Base-by-base conservation (phyloP, 92 coral and sea anemone species). In the Paramuricea clavata region DNA sequence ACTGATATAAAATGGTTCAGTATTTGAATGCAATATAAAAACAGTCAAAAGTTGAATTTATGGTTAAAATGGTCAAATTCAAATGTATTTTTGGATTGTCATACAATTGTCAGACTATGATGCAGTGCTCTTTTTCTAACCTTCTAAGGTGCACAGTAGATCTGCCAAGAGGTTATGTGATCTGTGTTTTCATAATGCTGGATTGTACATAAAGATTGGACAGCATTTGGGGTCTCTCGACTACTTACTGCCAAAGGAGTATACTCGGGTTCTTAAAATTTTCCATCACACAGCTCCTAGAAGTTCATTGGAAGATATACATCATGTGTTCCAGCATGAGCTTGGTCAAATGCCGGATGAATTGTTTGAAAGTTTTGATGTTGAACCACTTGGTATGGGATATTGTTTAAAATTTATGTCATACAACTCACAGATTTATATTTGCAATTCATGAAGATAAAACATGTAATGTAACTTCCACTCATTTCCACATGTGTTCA, bases 121-220 rank as follows among this genome's bases (percentile, higher is more conserved):
- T n/a, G n/a, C n/a, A n/a, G n/a, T n/a, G n/a, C n/a, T n/a, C n/a
- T n/a, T n/a, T n/a, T n/a, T n/a, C n/a, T n/a, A n/a, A n/a, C n/a
- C n/a, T n/a, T n/a, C n/a, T n/a, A n/a, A 97, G 99, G 97, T 94
- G 42, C 99, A 97, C 75, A 86, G 92, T 87, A 82, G 99, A 50
- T 97, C 99, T 32, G 99, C 99, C 16, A 72, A 82, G 44, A 85
- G 89, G 52, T 69, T 97, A 10, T 91, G 97, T 36, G 95, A 97
- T 30, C 69, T 97, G 68, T 97, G 99, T 62, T 91, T 91, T 73
- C 34, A 88, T 23, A 97, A 94, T 91, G 99, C 98, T 59, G 99
- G 99, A 27, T 90, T 95, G 1, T 97, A 94, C 56, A 97, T 97
- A 61, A 97, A 97, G 89, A 95, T 94, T 39, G 99, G 98, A 0